A percentile compares a stretch with the other conserved stretches of the same genome.
Conservation (phyloP, 2,888 invertebrate species). For the Brenthis daphne region DNA sequence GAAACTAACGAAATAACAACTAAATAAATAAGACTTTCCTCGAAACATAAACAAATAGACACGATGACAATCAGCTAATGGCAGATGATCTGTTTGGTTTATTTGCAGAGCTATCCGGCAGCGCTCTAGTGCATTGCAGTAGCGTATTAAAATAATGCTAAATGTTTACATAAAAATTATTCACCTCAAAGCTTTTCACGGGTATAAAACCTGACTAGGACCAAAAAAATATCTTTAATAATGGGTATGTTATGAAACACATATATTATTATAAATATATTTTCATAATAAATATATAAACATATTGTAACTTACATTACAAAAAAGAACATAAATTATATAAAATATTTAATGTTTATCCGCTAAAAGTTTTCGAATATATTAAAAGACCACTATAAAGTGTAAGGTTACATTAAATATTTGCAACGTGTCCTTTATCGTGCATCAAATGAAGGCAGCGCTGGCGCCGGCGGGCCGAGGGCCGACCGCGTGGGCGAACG, state of each 20-base stretch:
- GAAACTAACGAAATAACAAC: slow-evolving; percentile 13
- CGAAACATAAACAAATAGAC: slow-evolving; percentile 35
- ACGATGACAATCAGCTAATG: slow-evolving; percentile 66
- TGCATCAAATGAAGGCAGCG: slow-evolving; percentile 55
- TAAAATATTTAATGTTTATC: not conserved
- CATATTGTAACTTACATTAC: too few species aligned
- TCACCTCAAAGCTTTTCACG: not conserved
- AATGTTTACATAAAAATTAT: slow-evolving; percentile 5
- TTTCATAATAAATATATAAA: too few species aligned
- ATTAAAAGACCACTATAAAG: slow-evolving; percentile 32
- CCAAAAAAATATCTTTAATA: not conserved
- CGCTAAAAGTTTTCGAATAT: not conserved
- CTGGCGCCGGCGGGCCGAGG: slow-evolving; percentile 53
- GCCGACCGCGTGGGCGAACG: slow-evolving; percentile 67
- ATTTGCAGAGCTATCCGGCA: slow-evolving; percentile 60
- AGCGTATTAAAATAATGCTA: slow-evolving; percentile 13
- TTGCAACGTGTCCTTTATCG: slow-evolving; percentile 69
- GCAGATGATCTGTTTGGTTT: slow-evolving; percentile 56
- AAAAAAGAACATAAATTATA: not conserved
- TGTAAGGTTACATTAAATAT: slow-evolving; percentile 59
- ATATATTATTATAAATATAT: too few species aligned
- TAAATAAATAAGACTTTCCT: slow-evolving; percentile 21
- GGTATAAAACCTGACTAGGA: not conserved
- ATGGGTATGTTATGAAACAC: too few species aligned
- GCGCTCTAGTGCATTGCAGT: slow-evolving; percentile 20